Conservation (phyloP, 2,888 invertebrate genomes). For the Acleris holmiana region DNA sequence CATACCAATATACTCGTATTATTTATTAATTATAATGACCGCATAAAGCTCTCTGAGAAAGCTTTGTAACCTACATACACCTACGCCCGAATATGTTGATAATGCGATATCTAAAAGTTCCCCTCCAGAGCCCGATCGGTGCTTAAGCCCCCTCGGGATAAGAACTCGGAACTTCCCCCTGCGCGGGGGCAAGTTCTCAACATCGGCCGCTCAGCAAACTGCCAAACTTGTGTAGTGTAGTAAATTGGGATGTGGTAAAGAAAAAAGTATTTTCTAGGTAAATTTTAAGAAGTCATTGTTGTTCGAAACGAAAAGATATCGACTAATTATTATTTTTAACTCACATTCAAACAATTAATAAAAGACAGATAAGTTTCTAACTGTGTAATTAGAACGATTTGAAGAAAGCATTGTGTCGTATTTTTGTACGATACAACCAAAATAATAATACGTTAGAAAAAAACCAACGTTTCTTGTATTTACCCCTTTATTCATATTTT, state of each 20-base stretch:
- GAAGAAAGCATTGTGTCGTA: no score
- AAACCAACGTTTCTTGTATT: no score
- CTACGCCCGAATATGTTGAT: constrained; percentile 10
- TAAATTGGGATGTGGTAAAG: constrained; percentile 13
- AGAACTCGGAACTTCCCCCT: constrained; percentile 18
- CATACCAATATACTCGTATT: neutral
- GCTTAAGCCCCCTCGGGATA: constrained; percentile 27
- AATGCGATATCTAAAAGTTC: constrained; percentile 33
- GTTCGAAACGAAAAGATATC: no score
- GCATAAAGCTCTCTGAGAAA: constrained; percentile 7
- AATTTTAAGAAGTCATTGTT: neutral
- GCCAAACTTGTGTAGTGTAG: constrained; percentile 27
- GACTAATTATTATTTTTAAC: no score
- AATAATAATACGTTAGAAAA: no score
- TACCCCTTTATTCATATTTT: no score
- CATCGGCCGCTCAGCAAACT: constrained; percentile 31
- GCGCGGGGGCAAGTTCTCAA: constrained; percentile 29
- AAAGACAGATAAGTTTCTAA: no score
- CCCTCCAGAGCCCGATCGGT: constrained; percentile 21
- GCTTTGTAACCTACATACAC: constrained; percentile 7
- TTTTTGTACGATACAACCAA: no score
- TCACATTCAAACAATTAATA: no score
- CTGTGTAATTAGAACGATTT: no score
- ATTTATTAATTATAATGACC: neutral
- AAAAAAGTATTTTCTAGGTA: neutral